A percentile compares a stretch with the other conserved stretches of the same genome.
These are phyloP conservation scores for Epizoanthus fatuus DNA, from an alignment of 92 coral and sea anemone genomes.

Conservation along the genomic window DNA sequence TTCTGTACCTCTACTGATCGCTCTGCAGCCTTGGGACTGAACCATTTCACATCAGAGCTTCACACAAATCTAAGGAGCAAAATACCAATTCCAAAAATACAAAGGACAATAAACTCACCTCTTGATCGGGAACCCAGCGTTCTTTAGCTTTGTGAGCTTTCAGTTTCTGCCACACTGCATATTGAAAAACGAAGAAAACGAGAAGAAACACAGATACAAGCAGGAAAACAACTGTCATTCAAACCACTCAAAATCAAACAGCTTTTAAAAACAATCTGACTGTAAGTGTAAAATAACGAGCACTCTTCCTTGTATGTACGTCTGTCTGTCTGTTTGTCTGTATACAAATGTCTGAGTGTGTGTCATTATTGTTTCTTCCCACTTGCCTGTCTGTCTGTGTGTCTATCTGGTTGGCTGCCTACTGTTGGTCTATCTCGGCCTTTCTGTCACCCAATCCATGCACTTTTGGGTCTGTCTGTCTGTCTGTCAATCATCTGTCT, in stretches of 20 bases:
- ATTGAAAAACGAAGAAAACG: constrained; percentile 1
- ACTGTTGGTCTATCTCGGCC: not conserved
- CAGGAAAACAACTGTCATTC: constrained; percentile 26
- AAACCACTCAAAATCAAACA: not conserved
- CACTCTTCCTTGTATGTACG: too few relatives aligned
- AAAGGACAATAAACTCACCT: constrained; percentile 58
- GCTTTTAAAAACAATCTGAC: too few relatives aligned
- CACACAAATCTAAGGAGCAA: too few relatives aligned
- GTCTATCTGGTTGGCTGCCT: not conserved
- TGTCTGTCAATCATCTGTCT: too few relatives aligned
- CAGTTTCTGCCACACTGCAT: constrained; percentile 96
- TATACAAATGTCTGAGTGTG: not conserved
- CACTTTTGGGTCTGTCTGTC: not conserved
- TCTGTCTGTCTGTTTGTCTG: too few relatives aligned
- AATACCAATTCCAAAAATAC: too few relatives aligned
- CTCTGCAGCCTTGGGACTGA: too few relatives aligned
- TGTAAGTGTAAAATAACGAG: too few relatives aligned
- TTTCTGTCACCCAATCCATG: not conserved
- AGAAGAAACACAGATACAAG: not conserved
- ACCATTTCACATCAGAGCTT: too few relatives aligned
- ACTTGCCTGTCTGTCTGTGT: not conserved
- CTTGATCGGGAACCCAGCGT: constrained; percentile 97
- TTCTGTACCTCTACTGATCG: too few relatives aligned
- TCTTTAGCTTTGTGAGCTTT: constrained; percentile 95
- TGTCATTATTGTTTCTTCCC: not conserved